Percentiles rank a stretch among this genome's conserved stretches.
Conservation (phyloP, 2,113 vertebrate species). For the Corythaeola cristata region DNA sequence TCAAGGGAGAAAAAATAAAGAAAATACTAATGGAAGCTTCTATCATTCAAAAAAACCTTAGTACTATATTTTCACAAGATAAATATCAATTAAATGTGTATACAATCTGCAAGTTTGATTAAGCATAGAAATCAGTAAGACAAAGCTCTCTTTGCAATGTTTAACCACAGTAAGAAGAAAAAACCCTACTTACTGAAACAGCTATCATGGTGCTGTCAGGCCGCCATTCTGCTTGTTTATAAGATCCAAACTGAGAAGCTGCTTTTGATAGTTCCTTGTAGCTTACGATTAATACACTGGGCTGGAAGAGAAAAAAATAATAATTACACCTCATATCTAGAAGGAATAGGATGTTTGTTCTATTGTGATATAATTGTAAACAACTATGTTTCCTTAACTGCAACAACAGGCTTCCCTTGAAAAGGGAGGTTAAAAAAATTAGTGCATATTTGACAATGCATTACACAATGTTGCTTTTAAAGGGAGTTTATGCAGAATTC, state of each 20-base stretch:
- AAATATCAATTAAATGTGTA: neutral
- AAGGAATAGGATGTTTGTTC: neutral
- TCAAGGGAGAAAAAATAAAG: neutral
- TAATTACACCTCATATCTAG: neutral
- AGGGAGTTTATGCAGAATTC: neutral
- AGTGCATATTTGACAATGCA: neutral
- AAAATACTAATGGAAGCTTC: neutral
- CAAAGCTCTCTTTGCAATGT: neutral
- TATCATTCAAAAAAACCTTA: neutral
- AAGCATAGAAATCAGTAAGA: neutral
- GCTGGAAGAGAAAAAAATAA: constrained; percentile 77
- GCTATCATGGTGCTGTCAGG: constrained; percentile 94
- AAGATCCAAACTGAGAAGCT: constrained; percentile 89
- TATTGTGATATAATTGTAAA: neutral
- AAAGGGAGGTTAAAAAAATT: neutral
- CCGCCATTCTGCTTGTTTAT: constrained; percentile 92
- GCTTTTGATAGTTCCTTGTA: constrained; percentile 93
- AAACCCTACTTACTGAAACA: constrained; percentile 86
- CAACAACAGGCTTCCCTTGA: neutral
- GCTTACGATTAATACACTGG: constrained; percentile 94
- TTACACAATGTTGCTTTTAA: neutral
- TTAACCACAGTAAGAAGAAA: neutral
- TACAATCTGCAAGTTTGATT: neutral
- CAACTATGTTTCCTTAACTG: neutral
- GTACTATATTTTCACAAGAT: neutral